Conservation (phyloP, 2,113 vertebrate genomes). For the Hypanus sabinus region DNA sequence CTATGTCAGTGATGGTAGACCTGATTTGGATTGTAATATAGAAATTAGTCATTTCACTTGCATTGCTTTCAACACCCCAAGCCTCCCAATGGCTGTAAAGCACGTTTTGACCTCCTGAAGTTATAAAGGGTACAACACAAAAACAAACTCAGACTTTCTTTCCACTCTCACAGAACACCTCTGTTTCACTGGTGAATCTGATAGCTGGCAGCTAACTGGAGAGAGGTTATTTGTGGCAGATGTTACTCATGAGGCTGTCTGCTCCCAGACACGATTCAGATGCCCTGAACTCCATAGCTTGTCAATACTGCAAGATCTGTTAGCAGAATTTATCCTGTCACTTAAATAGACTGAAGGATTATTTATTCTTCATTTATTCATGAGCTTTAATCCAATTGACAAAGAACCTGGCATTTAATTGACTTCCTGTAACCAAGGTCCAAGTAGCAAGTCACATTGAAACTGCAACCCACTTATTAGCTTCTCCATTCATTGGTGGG, state of each 20-base stretch:
- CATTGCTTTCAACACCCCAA: no score
- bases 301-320: background rate
- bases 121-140: background rate
- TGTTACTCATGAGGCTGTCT: background rate
- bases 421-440: background rate
- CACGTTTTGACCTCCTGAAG: background rate
- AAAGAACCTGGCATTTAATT: background rate
- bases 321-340: background rate
- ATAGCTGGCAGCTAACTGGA: background rate
- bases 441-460: background rate
- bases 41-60: no score
- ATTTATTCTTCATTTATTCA: background rate
- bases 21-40: no score
- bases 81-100: no score
- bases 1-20: no score
- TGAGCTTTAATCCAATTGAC: conserved; percentile 13
- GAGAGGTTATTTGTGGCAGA: background rate
- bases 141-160: background rate
- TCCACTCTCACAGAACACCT: background rate
- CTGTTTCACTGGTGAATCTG: background rate
- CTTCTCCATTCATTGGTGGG: background rate
- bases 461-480: background rate
- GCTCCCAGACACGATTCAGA: background rate
- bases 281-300: background rate
- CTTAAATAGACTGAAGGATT: background rate